Evolutionary conservation across 1,140 invertebrate genomes (phyloP).

Genomic region (Drosophila kurseongensis): DNA sequence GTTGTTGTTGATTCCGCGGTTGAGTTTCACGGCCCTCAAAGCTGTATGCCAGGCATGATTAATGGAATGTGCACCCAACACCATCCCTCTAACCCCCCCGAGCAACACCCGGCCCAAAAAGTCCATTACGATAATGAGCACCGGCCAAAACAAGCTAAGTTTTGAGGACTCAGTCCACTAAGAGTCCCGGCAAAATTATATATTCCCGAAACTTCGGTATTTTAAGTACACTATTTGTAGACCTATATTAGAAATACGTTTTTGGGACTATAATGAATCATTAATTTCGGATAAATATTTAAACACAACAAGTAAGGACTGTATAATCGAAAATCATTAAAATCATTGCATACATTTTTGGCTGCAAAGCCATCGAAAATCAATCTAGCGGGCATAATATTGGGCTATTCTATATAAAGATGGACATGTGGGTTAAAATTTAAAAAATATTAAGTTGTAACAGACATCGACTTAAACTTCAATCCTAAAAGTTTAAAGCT

Average conservation of each 20-base stretch:
- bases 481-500: too few species aligned
- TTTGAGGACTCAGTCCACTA: conserved; percentile 15
- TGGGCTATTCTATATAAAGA: too few species aligned
- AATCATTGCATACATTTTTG: conserved; percentile 1
- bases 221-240: background rate
- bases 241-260: too few species aligned
- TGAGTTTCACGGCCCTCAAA: conserved; percentile 43
- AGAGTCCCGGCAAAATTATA: conserved; percentile 1
- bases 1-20: conserved; percentile 58
- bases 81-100: conserved; percentile 5
- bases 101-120: conserved; percentile 16
- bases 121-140: conserved; percentile 60
- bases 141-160: conserved; percentile 18
- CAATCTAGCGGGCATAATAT: background rate
- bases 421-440: too few species aligned
- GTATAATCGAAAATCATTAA: too few species aligned
- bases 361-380: background rate
- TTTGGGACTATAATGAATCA: too few species aligned
- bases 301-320: background rate
- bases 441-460: too few species aligned
- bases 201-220: background rate
- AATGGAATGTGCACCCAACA: conserved; percentile 43
- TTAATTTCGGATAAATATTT: too few species aligned
- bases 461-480: too few species aligned
- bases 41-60: conserved; percentile 47